Base-by-base conservation (phyloP, 1,140 invertebrate species). In the Eumeta japonica region DNA sequence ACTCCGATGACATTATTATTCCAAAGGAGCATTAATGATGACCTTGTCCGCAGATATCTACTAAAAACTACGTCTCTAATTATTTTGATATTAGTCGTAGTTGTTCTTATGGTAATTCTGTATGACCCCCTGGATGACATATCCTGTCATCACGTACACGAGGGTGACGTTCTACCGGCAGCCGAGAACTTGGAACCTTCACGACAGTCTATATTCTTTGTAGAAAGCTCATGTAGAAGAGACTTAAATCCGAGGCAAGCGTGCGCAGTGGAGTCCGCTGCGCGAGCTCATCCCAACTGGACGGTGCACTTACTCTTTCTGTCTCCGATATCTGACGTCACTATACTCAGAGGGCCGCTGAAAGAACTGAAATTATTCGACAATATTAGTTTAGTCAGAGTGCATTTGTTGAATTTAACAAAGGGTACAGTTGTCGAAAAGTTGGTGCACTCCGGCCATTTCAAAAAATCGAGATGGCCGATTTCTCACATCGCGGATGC, bases 341-440 rank as follows among this genome's bases (percentile, higher is more conserved):
- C n/a, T n/a, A n/a, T n/a, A n/a, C n/a, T 52, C 32, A 34, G 36
- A 2, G 32, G 35, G 3, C 39, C 43, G 3, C 15, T 45, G 1
- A 39, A 10, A 24, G 18, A 35, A 24, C 10, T 2, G 7, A 20
- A 35, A 14, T n/a, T n/a, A n/a, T 84, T 85, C 39, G 39, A 60
- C 0, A 88, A 89, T 55, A 46, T 88, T 0, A 65, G 77, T 37
- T 56, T 88, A 1, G 44, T 75, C 3, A 64, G 77, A 40, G 45
- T 85, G 2, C 72, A 82, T 55, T 62, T 83, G 12, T 67, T 73
- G 28, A 75, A 71, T 1, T 87, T 86, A 45, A 65, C 81, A 0
- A 66, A 63, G 35, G 61, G 68, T 13, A 85, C 85, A 0, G 82
- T 84, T 0, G 57, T 88, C 0, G 77, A 85, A 28, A 34, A 76